Evolutionary conservation across 2,797 vertebrate genomes (phyloP).

Genomic region (Vespertilio murinus): DNA sequence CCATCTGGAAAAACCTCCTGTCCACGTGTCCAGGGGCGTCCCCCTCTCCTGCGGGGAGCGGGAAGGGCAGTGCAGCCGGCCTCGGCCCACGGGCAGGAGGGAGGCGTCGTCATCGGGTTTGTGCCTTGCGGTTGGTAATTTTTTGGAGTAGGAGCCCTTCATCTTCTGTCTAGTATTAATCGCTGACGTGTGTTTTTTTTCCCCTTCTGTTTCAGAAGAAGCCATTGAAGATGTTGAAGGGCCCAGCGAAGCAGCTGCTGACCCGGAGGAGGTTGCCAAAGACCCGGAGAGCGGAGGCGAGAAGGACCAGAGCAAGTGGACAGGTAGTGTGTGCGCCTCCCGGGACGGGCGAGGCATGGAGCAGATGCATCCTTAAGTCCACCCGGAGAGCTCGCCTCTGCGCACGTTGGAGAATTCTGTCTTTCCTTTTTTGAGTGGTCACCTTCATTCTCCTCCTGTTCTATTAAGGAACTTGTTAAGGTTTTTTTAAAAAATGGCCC

Average conservation of each 20-base stretch:
- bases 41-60: not conserved
- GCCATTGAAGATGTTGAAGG: conserved; percentile 96
- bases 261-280: conserved; percentile 96
- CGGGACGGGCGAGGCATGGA: not conserved
- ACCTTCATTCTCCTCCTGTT: not conserved
- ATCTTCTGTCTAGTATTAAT: not conserved
- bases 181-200: conserved; percentile 1
- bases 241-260: conserved; percentile 91
- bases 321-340: conserved; percentile 88
- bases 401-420: not conserved
- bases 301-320: conserved; percentile 96
- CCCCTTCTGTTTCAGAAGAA: conserved; percentile 90
- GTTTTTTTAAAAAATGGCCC: not conserved
- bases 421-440: not conserved
- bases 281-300: conserved; percentile 94
- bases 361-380: rapidly evolving
- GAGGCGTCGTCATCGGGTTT: not conserved
- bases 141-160: not conserved
- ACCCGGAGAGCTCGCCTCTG: not conserved
- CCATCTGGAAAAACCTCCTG: not conserved
- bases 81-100: not conserved
- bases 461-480: not conserved
- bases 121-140: not conserved
- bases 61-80: not conserved
- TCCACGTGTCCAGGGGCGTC: not conserved